Evolutionary conservation across 2,888 invertebrate genomes (phyloP), one percentile per base, ranked within the genome.

Genomic region (Agrotis puta): DNA sequence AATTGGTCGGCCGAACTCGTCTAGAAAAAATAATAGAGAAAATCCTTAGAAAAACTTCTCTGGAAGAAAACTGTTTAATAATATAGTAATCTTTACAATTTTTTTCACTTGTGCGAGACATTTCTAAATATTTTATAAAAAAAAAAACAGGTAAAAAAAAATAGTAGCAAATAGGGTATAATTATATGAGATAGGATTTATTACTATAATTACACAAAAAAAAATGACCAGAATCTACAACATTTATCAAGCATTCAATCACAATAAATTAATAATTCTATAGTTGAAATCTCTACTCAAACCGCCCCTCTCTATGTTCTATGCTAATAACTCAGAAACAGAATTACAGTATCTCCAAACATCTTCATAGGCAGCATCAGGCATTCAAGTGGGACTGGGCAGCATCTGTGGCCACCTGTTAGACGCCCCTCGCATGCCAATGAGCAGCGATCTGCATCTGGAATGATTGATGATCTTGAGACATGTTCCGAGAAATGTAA

Each of bases 371-470:
- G 14, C 59, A 64, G 27, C 69, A 78, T 79, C 78, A 79, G 51
- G 51, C 63, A 79, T 78, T 79, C 78, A 65, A 53, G 64, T 79
- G 51, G 24, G 50, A 39, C 47, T 59, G 79, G 16, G 67, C 83
- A 71, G 62, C 85, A 85, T 72, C 84, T 85, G 85, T 27, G 76
- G 71, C 84, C 84, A 84, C 81, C 81, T 84, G 81, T 79, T 76
- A 74, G 64, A 79, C 74, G 84, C 62, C 51, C 43, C 68, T 59
- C 66, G 85, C 77, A 85, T 85, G 64, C 69, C 78, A 85, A 85
- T 85, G 85, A 85, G 82, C 68, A 54, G 61, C n/a, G 64, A 73
- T 70, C 74, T 77, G 64, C 74, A 80, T 68, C 51, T 56, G n/a
- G 67, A 76, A 69, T 84, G 84, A 84, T 84, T 78, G 76, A 84